Base-by-base conservation (phyloP, 2,113 vertebrate genomes). In the Pteruthius melanotis region DNA sequence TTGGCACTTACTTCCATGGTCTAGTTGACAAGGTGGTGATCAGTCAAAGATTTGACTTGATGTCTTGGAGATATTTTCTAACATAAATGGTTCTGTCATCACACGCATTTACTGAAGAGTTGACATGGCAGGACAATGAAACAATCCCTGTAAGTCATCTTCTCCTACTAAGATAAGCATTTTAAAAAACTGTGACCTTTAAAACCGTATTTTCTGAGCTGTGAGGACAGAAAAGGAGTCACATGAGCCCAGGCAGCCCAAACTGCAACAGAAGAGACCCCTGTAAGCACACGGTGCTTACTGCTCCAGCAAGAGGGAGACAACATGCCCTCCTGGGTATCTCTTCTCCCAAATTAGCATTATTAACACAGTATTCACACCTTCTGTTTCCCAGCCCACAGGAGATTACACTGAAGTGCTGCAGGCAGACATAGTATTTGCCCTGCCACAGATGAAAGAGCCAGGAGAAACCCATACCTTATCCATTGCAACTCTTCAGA, bases 241-340 rank as follows among this genome's bases (percentile, higher is more conserved):
- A 39, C 13, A 2, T 8, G 33, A 86, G 39, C 13, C 33, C 59
- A 53, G 74, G 28, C 14, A 59, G 27, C 11, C 17, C 18, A 69
- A 81, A 50, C 3, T 40, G 35, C n/a, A 69, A 61, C 1, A 2
- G 49, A 53, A 54, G 15, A 33, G 28, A 72, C 7, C 7, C 12
- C 23, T 5, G 0, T 5, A 24, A 63, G 35, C 30, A 57, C n/a
- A 15, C 0, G 0, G 26, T 50, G 22, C 22, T 77, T 19, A 30
- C 30, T 57, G 54, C 64, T 74, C 37, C 76, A 65, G 52, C 28
- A 19, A 24, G 26, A 45, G 35, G 27, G 15, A 75, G 33, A 21
- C 47, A 72, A 33, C 2, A 3, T 64, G 27, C 19, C n/a, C 13
- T 83, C 31, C 59, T 19, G 54, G 24, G 26, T 23, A 15, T 14